Percentiles rank a stretch among this genome's conserved stretches.
These are phyloP conservation scores for Oncorhynchus keta DNA, from an alignment of 2,113 vertebrate species.

Conservation along the genomic window DNA sequence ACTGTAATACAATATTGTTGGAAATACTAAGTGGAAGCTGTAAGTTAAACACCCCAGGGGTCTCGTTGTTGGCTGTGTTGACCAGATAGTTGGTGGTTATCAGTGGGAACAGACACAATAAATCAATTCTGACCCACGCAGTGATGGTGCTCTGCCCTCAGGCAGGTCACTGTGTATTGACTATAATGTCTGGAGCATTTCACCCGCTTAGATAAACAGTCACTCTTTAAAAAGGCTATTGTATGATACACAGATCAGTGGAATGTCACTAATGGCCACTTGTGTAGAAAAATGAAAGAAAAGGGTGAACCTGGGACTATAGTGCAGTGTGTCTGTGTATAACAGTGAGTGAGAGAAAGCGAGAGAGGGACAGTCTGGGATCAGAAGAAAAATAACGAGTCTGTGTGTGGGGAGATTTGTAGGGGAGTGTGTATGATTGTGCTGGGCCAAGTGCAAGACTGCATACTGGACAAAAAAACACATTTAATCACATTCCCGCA, in stretches of 20 bases:
- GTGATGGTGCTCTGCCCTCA: neutral
- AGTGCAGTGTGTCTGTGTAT: neutral
- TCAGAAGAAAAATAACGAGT: neutral
- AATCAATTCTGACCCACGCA: neutral
- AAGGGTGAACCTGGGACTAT: neutral
- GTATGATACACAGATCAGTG: neutral
- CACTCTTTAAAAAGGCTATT: neutral
- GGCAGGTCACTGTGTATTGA: neutral
- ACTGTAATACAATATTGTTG: neutral
- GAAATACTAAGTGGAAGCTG: neutral
- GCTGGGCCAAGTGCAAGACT: neutral
- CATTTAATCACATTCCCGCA: slow-evolving; percentile 39
- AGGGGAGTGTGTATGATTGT: neutral
- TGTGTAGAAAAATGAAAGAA: slow-evolving; percentile 20
- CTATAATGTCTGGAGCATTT: neutral
- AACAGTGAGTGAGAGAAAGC: too few species aligned
- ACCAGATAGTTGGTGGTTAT: neutral
- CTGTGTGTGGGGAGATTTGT: neutral
- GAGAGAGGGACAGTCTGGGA: too few species aligned
- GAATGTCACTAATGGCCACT: slow-evolving; percentile 18
- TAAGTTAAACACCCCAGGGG: neutral
- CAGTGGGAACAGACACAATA: neutral
- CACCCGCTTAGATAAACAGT: neutral
- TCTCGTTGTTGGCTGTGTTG: neutral
- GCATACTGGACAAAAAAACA: slow-evolving; percentile 1